phyloP scores from a whole-genome alignment of 2,888 invertebrate genomes.

The Scotopteryx bipunctaria region DNA sequence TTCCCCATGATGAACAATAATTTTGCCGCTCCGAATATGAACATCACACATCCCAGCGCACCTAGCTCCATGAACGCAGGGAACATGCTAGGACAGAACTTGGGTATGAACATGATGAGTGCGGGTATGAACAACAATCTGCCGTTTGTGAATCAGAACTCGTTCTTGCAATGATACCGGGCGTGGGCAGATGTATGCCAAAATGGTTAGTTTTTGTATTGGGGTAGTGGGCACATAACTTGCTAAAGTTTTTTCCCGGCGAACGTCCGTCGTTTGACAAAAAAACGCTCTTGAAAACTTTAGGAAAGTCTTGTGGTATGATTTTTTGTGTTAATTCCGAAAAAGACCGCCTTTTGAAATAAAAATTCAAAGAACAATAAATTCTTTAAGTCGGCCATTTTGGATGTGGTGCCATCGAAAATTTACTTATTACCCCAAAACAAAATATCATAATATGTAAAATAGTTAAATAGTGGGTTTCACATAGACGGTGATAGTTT shows the following conservation, averaged over 20 bases:
- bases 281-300: neutral
- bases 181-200: conserved; percentile 69
- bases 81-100: conserved; percentile 1
- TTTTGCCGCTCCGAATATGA: conserved; percentile 28
- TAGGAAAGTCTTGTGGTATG: neutral
- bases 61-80: conserved; percentile 5
- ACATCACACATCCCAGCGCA: conserved; percentile 22
- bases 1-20: conserved; percentile 39
- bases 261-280: too few species aligned
- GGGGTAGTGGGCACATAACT: conserved; percentile 28
- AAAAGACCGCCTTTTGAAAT: conserved; percentile 8
- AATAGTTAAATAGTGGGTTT: conserved; percentile 20
- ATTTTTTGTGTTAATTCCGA: neutral
- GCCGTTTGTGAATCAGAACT: conserved; percentile 60
- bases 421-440: conserved; percentile 29
- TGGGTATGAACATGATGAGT: conserved; percentile 17
- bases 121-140: conserved; percentile 47
- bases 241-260: too few species aligned
- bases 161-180: conserved; percentile 79
- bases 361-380: conserved; percentile 5
- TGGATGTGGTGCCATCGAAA: conserved; percentile 1
- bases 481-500: conserved; percentile 34
- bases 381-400: conserved; percentile 10
- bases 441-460: conserved; percentile 22
- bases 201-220: conserved; percentile 41